These are phyloP conservation scores for Noctua janthe DNA, from an alignment of 2,888 invertebrate genomes.

Conservation along the genomic window DNA sequence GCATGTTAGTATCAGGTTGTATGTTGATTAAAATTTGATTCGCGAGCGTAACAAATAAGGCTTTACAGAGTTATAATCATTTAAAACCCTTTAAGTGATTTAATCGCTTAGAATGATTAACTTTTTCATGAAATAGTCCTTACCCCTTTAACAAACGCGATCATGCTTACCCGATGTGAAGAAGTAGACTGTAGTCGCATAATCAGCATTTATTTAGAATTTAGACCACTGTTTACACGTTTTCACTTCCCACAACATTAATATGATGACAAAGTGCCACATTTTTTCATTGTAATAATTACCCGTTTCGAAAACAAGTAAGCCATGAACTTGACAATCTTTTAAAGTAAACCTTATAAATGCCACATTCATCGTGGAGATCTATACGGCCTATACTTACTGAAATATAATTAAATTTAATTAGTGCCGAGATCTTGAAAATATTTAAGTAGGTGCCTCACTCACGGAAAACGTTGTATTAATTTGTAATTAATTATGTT, in stretches of 20 bases:
- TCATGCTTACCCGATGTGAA: slow-evolving; percentile 18
- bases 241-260: neutral
- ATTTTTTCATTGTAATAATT: neutral
- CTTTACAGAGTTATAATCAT: neutral
- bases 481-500: neutral
- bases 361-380: neutral
- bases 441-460: neutral
- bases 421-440: neutral
- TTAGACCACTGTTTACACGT: neutral
- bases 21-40: neutral
- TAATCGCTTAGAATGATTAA: neutral
- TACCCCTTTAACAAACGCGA: neutral
- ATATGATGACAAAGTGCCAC: neutral
- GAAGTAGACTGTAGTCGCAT: neutral
- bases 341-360: neutral
- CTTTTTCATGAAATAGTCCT: neutral
- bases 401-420: neutral
- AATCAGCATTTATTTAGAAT: neutral
- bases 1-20: neutral
- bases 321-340: slow-evolving; percentile 35
- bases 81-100: neutral
- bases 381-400: slow-evolving; percentile 5
- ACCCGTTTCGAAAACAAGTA: slow-evolving; percentile 29
- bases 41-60: neutral
- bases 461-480: neutral